A percentile compares a stretch with the other conserved stretches of the same genome.
phyloP scores from a whole-genome alignment of 2,797 vertebrate genomes.

The Decapterus maruadsi region DNA sequence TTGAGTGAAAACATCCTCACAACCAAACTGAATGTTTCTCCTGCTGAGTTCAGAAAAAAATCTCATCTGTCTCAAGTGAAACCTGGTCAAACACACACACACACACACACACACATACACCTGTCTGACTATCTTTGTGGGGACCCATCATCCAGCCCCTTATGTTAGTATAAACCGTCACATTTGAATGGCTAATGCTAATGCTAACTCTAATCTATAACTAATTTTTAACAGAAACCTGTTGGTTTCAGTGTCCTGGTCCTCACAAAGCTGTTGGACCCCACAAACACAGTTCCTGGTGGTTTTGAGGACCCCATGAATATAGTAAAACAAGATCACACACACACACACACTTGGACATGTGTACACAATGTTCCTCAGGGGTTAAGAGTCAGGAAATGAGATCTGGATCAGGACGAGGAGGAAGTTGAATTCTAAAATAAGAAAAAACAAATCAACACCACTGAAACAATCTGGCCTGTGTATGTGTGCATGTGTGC shows the following conservation, averaged over 20 bases:
- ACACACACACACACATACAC: slow-evolving; percentile 32
- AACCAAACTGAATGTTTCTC: no score
- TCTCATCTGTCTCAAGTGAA: slow-evolving; percentile 32
- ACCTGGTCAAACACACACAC: slow-evolving; percentile 36
- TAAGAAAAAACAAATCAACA: slow-evolving; percentile 76
- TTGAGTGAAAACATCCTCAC: background rate
- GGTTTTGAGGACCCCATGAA: no score
- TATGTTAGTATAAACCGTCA: no score
- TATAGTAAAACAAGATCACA: background rate
- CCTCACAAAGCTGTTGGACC: no score
- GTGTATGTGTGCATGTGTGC: background rate
- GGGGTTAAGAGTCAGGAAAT: slow-evolving; percentile 73
- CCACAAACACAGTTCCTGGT: no score
- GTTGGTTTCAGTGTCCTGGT: no score
- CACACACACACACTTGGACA: slow-evolving; percentile 27
- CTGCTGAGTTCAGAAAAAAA: slow-evolving; percentile 18
- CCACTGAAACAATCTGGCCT: slow-evolving; percentile 48
- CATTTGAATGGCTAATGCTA: no score
- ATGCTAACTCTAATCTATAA: no score
- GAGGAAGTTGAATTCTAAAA: slow-evolving; percentile 71
- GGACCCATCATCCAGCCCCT: no score
- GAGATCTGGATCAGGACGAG: slow-evolving; percentile 62
- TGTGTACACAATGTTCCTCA: slow-evolving; percentile 35
- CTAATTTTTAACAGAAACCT: no score
- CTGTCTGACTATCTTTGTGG: no score